A percentile compares a stretch with the other conserved stretches of the same genome.
phyloP scores from a whole-genome alignment of 1,140 invertebrate genomes.

The Bombus haemorrhoidalis region DNA sequence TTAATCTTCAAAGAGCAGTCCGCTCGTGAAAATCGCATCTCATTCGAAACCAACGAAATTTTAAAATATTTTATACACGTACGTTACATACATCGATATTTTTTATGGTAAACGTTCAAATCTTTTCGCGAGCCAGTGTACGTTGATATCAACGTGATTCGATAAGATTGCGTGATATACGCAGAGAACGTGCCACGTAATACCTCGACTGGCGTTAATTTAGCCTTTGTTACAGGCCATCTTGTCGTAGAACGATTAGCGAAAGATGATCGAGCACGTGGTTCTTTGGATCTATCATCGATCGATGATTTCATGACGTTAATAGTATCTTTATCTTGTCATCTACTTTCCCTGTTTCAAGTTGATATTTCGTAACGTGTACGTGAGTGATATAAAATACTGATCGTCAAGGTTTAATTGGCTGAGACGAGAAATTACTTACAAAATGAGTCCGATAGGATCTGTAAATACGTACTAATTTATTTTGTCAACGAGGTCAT shows the following conservation, averaged over 20 bases:
- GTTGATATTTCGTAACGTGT: background rate
- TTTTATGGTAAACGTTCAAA: background rate
- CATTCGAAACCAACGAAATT: no score
- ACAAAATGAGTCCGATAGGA: background rate
- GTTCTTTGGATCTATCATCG: background rate
- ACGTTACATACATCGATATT: no score
- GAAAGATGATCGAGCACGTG: background rate
- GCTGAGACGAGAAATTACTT: background rate
- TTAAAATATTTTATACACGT: background rate
- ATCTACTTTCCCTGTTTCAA: background rate
- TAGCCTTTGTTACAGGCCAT: background rate
- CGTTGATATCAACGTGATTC: constrained; percentile 30
- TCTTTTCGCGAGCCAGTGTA: constrained; percentile 20
- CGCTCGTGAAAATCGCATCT: no score
- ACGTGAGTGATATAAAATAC: background rate
- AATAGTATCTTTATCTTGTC: background rate
- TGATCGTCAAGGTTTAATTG: background rate
- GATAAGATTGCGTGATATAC: constrained; percentile 57
- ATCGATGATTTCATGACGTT: background rate
- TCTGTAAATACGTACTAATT: background rate
- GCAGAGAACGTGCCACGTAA: constrained; percentile 51
- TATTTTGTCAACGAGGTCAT: background rate
- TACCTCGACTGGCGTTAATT: constrained; percentile 8
- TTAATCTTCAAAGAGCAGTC: no score
- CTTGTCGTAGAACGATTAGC: background rate